Evolutionary conservation across 1,140 invertebrate species (phyloP), one percentile per base, ranked within the genome.

Genomic region (Zelostemma sp.): DNA sequence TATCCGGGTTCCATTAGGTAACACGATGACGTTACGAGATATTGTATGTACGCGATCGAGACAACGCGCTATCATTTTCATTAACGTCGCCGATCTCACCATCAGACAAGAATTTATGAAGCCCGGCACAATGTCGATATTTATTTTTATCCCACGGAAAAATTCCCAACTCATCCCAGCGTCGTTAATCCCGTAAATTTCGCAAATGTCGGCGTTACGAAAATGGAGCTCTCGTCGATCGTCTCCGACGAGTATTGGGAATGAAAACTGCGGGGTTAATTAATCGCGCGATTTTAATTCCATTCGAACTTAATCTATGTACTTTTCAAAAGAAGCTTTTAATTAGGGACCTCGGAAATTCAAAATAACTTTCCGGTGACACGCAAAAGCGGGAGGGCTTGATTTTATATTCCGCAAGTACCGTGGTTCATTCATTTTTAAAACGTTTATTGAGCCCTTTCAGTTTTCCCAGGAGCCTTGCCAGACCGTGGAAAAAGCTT

Each of bases 1-100:
- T 48, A 48, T 21, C 46, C 46, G 46, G 46, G 46, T 12, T 48
- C 46, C 46, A 48, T 48, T 48, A 48, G 46, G 46, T 25, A 48
- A 48, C 46, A 28, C 46, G 46, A 48, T 48, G 46, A 48, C 46
- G 46, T 21, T 48, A 48, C 46, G 19, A 48, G 46, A 48, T 48
- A 48, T 48, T 48, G 46, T 48, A 48, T 6, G 14, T 28, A 28
- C 15, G 15, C 46, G 46, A 19, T 19, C 21, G 21, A 19, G 46
- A 48, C 18, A 48, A 19, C 18, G 21, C 46, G 21, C 46, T 28
- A 28, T 48, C 46, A 48, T 28, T 48, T 48, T 48, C 46, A 48
- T 48, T 48, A 48, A 25, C 46, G 46, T 48, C 19, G 14, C 18
- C 46, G 43, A 19, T n/a, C 16, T n/a, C 5, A 18, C 9, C 43